Base-by-base conservation (phyloP, 2,113 vertebrate species). In the Dromiciops gliroides region DNA sequence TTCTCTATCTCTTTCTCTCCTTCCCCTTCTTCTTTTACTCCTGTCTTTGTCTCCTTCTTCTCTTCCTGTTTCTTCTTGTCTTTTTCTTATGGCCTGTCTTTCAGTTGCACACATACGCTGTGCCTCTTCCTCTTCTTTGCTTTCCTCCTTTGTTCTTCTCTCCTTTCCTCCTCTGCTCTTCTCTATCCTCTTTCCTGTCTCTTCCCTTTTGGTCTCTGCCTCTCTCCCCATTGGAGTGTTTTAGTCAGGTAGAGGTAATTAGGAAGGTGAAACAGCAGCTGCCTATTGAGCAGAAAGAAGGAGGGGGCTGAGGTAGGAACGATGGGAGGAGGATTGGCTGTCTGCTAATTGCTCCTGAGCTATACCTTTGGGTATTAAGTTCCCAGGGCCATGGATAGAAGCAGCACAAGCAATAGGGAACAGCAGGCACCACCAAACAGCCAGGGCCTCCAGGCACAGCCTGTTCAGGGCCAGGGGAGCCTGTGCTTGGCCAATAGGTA, bases 311-410 rank as follows among this genome's bases (percentile, higher is more conserved):
- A 91, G 92, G 44, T 47, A 48, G 53, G 44, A 89, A 53, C 90
- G 2, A n/a, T 49, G n/a, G 50, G 48, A 50, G 56, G 23, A 47
- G 22, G 48, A 48, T 52, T 48, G 56, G 49, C 8, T 22, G 10
- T 50, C 48, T 92, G 31, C 48, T 92, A 92, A 92, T 92, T 92
- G 91, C 56, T 92, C 31, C 56, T 75, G 37, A 83, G n/a, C 37
- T 83, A 44, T 83, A 22, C 67, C 67, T 44, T 83, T 83, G 67
- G 67, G 67, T n/a, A 83, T 83, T 83, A 83, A 44, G 67, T 83
- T 83, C 67, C 16, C 67, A 83, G 67, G 67, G 67, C 67, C 16
- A 1, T 44, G 67, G 67, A 44, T 26, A n/a, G 91, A 92, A 67
- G 48, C 0, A 9, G 44, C 7, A 28, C 48, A 67, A 56, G 48